Evolutionary conservation across 2,113 vertebrate species (phyloP).

Genomic region (Pholis gunnellus): DNA sequence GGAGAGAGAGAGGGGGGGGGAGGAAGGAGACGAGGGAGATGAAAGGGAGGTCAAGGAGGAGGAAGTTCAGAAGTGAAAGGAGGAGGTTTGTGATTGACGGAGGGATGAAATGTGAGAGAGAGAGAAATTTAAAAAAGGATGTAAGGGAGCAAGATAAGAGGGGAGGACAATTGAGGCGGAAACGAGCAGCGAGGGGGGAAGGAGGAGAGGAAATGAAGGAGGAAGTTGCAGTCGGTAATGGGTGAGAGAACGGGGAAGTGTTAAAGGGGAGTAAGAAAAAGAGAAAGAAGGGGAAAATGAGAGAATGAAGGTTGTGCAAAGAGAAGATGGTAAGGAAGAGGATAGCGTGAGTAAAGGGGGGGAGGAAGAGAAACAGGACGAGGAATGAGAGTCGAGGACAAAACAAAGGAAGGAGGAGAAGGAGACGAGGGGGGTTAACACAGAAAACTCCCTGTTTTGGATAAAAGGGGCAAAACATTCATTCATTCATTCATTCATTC

Average conservation of each 20-base stretch:
- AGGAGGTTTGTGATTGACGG: background rate
- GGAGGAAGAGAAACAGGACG: background rate
- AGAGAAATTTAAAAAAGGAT: background rate
- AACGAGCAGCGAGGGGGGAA: background rate
- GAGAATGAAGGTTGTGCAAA: background rate
- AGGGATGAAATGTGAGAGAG: background rate
- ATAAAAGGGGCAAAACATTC: background rate
- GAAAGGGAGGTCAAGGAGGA: background rate
- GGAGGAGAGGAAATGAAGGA: background rate
- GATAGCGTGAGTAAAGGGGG: background rate
- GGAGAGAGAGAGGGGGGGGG: background rate
- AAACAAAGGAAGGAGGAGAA: background rate
- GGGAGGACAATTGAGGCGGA: background rate
- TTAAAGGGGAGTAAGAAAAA: background rate
- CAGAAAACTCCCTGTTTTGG: background rate
- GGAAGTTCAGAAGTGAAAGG: background rate
- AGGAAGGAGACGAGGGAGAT: background rate
- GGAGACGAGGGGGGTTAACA: constrained; percentile 10
- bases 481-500: constrained; percentile 46
- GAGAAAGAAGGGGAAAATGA: background rate
- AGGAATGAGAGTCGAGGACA: background rate
- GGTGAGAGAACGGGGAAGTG: background rate
- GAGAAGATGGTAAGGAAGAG: background rate
- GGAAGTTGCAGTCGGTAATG: background rate
- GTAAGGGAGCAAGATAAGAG: background rate